These are phyloP conservation scores for Periphyllus acericola DNA, from an alignment of 2,888 invertebrate genomes.

Conservation along the genomic window DNA sequence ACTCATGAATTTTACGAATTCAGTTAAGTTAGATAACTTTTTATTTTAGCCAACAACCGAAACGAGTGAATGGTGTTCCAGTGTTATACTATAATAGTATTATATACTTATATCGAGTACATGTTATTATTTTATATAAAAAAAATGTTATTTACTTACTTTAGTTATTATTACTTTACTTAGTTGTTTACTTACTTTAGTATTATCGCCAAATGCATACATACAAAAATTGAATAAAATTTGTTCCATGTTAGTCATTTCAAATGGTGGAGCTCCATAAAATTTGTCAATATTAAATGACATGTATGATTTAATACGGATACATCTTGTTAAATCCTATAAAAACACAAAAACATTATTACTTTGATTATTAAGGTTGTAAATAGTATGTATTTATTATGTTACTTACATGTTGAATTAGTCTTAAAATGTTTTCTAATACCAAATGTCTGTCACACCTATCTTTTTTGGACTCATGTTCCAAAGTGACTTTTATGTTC, in stretches of 20 bases:
- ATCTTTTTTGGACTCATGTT: neutral
- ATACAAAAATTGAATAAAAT: conserved; percentile 1
- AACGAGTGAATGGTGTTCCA: neutral
- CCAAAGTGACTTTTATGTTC: neutral
- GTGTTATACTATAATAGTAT: neutral
- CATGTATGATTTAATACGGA: neutral
- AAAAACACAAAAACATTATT: neutral
- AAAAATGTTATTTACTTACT: neutral
- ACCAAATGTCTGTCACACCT: neutral
- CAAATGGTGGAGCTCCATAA: conserved; percentile 28
- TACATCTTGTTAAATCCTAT: neutral
- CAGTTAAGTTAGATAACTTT: neutral
- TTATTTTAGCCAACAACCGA: neutral
- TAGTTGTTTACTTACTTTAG: neutral
- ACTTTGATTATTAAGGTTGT: neutral
- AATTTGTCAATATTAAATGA: neutral
- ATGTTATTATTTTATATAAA: neutral
- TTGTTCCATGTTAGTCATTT: neutral
- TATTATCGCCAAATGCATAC: neutral
- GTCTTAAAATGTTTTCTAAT: neutral
- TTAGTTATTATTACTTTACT: too few relatives aligned
- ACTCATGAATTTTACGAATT: neutral
- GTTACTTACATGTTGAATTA: neutral
- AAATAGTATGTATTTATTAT: neutral
- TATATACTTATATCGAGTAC: neutral